phyloP scores from a whole-genome alignment of 2,888 invertebrate species.

The Escarpia spicata region DNA sequence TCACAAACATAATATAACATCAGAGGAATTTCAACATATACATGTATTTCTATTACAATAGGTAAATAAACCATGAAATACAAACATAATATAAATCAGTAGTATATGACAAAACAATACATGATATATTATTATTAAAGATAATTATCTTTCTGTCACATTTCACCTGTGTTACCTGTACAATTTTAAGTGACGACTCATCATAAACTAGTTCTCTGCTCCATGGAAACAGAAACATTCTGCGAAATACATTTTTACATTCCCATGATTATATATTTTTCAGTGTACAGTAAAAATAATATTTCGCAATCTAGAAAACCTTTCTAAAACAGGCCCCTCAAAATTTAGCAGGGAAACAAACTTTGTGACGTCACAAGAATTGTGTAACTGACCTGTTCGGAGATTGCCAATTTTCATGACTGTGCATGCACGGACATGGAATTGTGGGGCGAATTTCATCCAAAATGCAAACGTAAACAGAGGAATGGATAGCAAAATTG shows the following conservation, averaged over 20 bases:
- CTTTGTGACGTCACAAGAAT: neutral
- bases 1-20: neutral
- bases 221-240: neutral
- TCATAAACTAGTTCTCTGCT: no score
- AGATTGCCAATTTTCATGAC: no score
- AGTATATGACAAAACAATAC: neutral
- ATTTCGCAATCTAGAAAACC: neutral
- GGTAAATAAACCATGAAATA: neutral
- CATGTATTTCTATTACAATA: neutral
- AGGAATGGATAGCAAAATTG: no score
- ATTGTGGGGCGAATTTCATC: no score
- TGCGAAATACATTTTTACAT: neutral
- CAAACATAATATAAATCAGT: neutral
- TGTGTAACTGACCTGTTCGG: no score
- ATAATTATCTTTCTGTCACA: no score
- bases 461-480: no score
- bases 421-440: no score
- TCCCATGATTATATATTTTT: neutral
- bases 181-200: no score
- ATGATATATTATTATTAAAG: neutral
- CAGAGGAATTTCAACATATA: neutral
- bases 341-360: neutral
- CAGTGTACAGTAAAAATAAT: neutral
- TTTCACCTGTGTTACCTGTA: no score
- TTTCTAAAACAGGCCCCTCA: neutral